These are phyloP conservation scores for Nyctibius bracteatus DNA, from an alignment of 2,113 vertebrate species.

Conservation along the genomic window DNA sequence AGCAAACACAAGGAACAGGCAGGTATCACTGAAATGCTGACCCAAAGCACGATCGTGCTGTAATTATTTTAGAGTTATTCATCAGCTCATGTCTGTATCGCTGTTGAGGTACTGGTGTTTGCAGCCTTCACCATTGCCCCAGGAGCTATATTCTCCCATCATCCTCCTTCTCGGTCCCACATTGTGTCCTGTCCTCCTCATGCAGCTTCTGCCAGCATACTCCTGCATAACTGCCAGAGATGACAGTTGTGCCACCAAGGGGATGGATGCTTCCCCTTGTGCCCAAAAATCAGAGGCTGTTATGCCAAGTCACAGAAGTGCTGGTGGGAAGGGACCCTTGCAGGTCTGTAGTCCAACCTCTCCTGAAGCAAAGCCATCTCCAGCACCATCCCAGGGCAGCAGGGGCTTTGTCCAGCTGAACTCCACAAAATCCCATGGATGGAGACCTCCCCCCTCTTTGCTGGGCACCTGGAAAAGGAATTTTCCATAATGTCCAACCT, in stretches of 20 bases:
- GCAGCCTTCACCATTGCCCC: not conserved
- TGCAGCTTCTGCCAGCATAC: not conserved
- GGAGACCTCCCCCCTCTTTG: not conserved
- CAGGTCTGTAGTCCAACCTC: not conserved
- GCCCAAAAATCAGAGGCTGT: not conserved
- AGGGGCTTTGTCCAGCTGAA: not conserved
- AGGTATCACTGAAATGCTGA: not conserved
- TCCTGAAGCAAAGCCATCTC: not conserved
- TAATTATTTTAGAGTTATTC: not conserved
- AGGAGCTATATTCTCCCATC: not conserved
- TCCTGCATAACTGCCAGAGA: not conserved
- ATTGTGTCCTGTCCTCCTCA: not conserved
- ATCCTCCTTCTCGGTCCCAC: not conserved
- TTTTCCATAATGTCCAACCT: not conserved
- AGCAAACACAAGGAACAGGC: not conserved
- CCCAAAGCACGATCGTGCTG: accelerated
- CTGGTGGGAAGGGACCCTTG: not conserved
- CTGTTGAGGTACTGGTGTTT: not conserved
- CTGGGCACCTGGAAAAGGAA: not conserved
- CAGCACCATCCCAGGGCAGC: not conserved
- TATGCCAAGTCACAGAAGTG: not conserved
- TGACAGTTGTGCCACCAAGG: not conserved
- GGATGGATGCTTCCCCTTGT: not conserved
- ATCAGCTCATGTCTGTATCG: not conserved
- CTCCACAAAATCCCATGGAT: too few species aligned